Percentiles rank a stretch among this genome's conserved stretches.
Conservation (phyloP, 2,797 vertebrate genomes). For the Melanitta fusca region DNA sequence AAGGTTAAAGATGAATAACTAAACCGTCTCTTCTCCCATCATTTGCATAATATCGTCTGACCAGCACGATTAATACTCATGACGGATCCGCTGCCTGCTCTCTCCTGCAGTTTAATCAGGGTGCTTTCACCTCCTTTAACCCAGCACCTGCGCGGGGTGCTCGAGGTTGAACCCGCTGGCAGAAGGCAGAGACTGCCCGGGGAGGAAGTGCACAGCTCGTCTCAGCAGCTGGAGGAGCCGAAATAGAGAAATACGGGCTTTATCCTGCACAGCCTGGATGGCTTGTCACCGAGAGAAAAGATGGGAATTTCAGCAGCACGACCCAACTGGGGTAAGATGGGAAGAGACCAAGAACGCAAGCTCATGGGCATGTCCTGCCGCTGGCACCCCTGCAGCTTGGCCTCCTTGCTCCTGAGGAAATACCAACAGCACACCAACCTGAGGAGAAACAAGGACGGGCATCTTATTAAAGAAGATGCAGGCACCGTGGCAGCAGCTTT, state of each 20-base stretch:
- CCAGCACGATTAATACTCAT: neutral
- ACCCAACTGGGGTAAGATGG: fast-evolving
- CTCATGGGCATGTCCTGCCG: fast-evolving
- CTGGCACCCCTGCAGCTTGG: neutral
- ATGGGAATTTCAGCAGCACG: fast-evolving
- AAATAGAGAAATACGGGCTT: fast-evolving
- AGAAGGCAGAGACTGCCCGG: neutral
- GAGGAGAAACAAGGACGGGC: neutral
- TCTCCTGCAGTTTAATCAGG: neutral
- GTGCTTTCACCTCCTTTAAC: neutral
- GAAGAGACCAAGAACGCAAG: fast-evolving
- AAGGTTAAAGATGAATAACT: slow-evolving; percentile 61
- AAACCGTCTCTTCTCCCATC: neutral
- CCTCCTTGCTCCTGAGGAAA: neutral
- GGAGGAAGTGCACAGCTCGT: neutral
- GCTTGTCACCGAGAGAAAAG: fast-evolving
- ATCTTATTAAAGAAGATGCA: neutral
- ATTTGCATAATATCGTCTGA: neutral
- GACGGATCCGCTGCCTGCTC: neutral
- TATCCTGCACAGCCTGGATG: neutral
- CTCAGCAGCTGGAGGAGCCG: neutral
- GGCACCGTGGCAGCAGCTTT: neutral
- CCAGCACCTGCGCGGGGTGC: neutral
- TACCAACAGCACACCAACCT: no score
- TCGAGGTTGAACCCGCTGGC: fast-evolving